Conservation (phyloP, 2,797 vertebrate species). For the Megalops cyprinoides region DNA sequence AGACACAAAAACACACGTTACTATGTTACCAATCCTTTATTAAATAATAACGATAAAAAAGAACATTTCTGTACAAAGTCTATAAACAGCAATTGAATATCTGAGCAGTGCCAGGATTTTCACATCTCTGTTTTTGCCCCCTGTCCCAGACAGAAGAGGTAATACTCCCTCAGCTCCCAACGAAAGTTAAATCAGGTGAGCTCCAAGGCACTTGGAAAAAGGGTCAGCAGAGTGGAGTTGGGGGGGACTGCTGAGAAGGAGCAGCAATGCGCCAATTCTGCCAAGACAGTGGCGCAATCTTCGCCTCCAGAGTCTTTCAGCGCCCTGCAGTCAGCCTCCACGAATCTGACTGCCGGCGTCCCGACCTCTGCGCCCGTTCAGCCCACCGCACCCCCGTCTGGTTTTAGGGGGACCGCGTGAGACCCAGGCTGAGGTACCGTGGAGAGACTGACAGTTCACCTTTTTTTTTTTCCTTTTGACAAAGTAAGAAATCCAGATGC, state of each 20-base stretch:
- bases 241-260: constrained; percentile 47
- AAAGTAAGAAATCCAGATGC: not conserved
- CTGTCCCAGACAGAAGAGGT: constrained; percentile 75
- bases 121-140: constrained; percentile 50
- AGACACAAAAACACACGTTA: not conserved
- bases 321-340: constrained; percentile 7
- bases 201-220: constrained; percentile 97
- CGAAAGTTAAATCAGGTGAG: constrained; percentile 78
- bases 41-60: constrained; percentile 85
- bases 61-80: constrained; percentile 81
- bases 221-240: constrained; percentile 75
- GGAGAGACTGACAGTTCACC: constrained; percentile 40
- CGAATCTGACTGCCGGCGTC: not conserved
- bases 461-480: not conserved
- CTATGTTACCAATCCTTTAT: constrained; percentile 90
- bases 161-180: constrained; percentile 80
- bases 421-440: constrained; percentile 27
- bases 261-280: too few species aligned
- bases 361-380: not conserved
- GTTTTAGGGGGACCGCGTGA: constrained; percentile 1
- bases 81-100: constrained; percentile 83
- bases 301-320: not conserved
- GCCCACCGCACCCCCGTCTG: not conserved
- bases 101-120: constrained; percentile 70
- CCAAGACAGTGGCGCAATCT: too few species aligned